phyloP scores from a whole-genome alignment of 2,888 invertebrate genomes.

The Sabatieria punctata region DNA sequence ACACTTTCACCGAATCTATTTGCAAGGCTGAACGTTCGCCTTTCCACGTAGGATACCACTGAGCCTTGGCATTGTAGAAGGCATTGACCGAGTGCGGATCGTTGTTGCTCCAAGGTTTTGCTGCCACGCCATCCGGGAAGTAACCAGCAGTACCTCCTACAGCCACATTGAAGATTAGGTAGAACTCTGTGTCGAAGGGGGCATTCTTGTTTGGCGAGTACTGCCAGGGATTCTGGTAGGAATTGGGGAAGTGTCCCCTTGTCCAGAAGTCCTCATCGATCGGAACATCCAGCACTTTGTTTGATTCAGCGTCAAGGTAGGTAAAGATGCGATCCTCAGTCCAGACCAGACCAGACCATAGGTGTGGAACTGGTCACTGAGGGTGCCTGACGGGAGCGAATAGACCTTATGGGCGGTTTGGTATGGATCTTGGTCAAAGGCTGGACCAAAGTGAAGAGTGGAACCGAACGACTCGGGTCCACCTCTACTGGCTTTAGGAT shows the following conservation, averaged over 20 bases:
- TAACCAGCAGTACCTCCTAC: constrained; percentile 55
- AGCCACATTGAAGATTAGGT: constrained; percentile 54
- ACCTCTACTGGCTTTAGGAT: constrained; percentile 24
- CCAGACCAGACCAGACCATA: constrained; percentile 53
- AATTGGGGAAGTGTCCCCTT: constrained; percentile 41
- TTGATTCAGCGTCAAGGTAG: constrained; percentile 23
- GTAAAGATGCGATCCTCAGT: constrained; percentile 40
- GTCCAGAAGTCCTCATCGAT: constrained; percentile 46
- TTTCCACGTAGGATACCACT: too few species aligned
- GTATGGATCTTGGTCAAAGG: constrained; percentile 41
- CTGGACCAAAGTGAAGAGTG: constrained; percentile 52
- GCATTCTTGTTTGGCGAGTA: constrained; percentile 15
- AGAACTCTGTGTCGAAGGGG: constrained; percentile 45
- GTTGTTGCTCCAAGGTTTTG: constrained; percentile 58
- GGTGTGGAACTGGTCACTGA: constrained; percentile 45
- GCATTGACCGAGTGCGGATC: constrained; percentile 46
- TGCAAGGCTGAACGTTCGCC: constrained; percentile 42
- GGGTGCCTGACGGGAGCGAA: constrained; percentile 21
- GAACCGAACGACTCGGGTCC: constrained; percentile 33
- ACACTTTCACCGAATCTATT: constrained; percentile 51
- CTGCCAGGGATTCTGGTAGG: constrained; percentile 32
- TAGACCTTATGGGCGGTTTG: constrained; percentile 8
- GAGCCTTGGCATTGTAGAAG: constrained; percentile 48
- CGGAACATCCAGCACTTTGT: constrained; percentile 8
- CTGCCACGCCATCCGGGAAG: constrained; percentile 45